phyloP scores from a whole-genome alignment of 2,797 vertebrate genomes.

The Delichon dasypus region DNA sequence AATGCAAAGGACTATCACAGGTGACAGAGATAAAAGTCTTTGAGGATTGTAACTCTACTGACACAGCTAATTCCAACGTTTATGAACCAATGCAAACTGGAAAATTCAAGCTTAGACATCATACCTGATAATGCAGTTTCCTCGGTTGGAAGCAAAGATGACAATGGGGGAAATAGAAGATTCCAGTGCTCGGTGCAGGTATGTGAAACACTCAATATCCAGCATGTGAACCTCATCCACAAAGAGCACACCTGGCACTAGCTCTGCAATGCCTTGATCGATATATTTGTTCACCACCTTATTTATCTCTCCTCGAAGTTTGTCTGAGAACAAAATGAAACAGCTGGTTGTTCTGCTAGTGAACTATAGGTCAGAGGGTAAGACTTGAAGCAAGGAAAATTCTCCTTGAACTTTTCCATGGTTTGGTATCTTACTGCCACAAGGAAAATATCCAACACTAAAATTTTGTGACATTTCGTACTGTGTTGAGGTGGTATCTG shows the following conservation, averaged over 20 bases:
- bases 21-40: not conserved
- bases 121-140: conserved; percentile 95
- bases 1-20: not conserved
- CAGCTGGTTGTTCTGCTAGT: not conserved
- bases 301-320: conserved; percentile 95
- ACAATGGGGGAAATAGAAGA: conserved; percentile 97
- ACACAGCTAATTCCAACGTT: not conserved
- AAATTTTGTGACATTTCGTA: not conserved
- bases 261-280: conserved; percentile 95
- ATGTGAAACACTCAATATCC: conserved; percentile 99
- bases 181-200: conserved; percentile 93
- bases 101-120: not conserved
- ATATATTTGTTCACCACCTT: conserved; percentile 99
- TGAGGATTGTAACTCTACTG: not conserved
- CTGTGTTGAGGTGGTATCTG: not conserved
- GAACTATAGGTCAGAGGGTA: not conserved
- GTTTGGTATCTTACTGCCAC: not conserved
- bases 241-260: conserved; percentile 95
- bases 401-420: not conserved
- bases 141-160: conserved; percentile 96
- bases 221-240: conserved; percentile 99
- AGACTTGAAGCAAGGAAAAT: not conserved
- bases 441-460: not conserved
- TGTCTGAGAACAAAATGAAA: conserved; percentile 79
- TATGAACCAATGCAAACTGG: not conserved